These are phyloP conservation scores for Psephotus haematonotus DNA, from an alignment of 2,113 vertebrate species.

Conservation along the genomic window DNA sequence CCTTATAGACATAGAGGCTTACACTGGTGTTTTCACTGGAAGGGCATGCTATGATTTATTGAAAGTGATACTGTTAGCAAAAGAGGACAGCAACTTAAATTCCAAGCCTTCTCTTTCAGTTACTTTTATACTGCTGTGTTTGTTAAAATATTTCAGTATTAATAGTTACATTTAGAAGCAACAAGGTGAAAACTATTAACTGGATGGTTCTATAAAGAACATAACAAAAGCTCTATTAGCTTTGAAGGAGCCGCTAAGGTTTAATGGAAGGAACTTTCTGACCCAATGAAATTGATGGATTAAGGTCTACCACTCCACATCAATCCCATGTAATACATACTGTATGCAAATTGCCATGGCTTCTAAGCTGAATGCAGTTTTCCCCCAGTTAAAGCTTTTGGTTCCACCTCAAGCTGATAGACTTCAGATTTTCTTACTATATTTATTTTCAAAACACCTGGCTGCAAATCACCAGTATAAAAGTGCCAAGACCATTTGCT, in stretches of 20 bases:
- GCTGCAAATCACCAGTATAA: neutral
- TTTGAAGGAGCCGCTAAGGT: neutral
- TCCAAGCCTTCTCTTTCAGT: neutral
- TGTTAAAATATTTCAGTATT: neutral
- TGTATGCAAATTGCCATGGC: neutral
- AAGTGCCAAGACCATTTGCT: neutral
- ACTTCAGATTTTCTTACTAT: neutral
- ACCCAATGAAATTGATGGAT: neutral
- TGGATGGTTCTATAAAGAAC: neutral
- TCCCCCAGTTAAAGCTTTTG: neutral
- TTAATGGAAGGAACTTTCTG: neutral
- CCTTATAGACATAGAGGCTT: neutral
- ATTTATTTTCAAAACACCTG: neutral
- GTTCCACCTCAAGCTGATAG: neutral
- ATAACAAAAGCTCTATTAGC: neutral
- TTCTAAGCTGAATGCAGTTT: neutral
- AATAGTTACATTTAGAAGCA: neutral
- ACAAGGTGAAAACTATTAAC: neutral
- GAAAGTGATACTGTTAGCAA: neutral
- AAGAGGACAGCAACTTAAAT: neutral
- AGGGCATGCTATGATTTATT: neutral
- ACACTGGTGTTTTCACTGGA: neutral
- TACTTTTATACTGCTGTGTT: neutral
- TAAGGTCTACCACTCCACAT: neutral
- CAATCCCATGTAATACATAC: neutral